Evolutionary conservation across 37 sponge, comb jelly and placozoan genomes (phyloP), one percentile per base, ranked within the genome.

Genomic region (Crambe crambe): DNA sequence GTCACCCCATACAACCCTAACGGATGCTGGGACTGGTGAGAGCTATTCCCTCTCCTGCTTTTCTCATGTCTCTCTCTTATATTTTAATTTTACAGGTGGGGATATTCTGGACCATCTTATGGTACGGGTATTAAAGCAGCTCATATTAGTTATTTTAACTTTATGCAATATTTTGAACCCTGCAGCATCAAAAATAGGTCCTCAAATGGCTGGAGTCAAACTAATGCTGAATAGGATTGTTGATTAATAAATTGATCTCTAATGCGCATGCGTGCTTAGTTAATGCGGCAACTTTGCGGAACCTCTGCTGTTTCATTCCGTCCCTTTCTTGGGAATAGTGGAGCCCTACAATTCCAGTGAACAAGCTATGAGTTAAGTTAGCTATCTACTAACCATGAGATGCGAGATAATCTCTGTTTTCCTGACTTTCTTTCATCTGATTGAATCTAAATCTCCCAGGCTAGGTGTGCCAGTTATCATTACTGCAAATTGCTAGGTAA

Each of bases 1-100:
- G 58, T 75, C 21, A 31, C 10, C 4, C 36, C 42, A 36, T 72
- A 40, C 25, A 93, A 93, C 59, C 94, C 94, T 22, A 57, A 81
- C 12, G 90, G 90, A 30, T 93, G 94, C 78, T 93, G 89, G 89
- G 94, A 93, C 51, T 93, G 94, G 94, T 93, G 76, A 58, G 85
- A 34, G 37, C 39, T 73, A 29, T 54, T 4, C 36, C 3, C 4
- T 8, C 51, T 2, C 5, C 74, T 73, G 10, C 36, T 22, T 25
- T 57, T 2, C 20, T 30, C 12, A 29, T 17, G 2, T 3, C 26
- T 40, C 37, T 2, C 17, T 17, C 30, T 41, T 2, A 71, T 5
- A 17, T 2, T n/a, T 74, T 72, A 4, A 44, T 22, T 38, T 37
- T 51, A 0, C 59, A 90, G 92, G 92, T 91, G 92, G 92, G 92